Percentiles rank a stretch among this genome's conserved stretches.
Conservation (phyloP, 2,888 invertebrate species). For the Pristionchus mayeri region DNA sequence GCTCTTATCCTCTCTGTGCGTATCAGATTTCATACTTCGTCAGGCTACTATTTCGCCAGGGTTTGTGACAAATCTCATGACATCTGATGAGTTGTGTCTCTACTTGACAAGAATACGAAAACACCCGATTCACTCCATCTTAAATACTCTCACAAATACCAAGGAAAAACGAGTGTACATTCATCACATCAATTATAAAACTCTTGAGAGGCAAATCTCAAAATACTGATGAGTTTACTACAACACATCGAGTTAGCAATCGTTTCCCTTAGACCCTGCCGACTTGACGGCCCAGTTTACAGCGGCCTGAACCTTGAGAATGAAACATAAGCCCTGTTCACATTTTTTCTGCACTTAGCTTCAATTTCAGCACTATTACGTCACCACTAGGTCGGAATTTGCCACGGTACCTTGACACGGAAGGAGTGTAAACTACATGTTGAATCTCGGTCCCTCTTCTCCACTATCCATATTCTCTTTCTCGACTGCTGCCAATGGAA, state of each 20-base stretch:
- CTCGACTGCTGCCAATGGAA: not conserved
- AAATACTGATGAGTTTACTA: not conserved
- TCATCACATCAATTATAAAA: not conserved
- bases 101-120: too few species aligned
- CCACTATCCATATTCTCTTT: not conserved
- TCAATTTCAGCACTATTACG: not conserved
- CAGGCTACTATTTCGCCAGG: not conserved
- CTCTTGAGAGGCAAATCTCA: not conserved
- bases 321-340: not conserved
- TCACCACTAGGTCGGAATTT: not conserved
- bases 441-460: constrained; percentile 4
- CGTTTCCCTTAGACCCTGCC: not conserved
- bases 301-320: not conserved
- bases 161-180: too few species aligned
- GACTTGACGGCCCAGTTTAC: not conserved
- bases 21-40: constrained; percentile 31
- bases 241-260: not conserved
- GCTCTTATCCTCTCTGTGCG: not conserved
- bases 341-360: not conserved
- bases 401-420: not conserved
- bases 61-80: not conserved
- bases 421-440: not conserved
- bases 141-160: not conserved
- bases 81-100: not conserved
- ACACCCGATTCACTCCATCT: not conserved